Base-by-base conservation (phyloP, 92 coral and sea anemone species). In the Paragorgia papillata region DNA sequence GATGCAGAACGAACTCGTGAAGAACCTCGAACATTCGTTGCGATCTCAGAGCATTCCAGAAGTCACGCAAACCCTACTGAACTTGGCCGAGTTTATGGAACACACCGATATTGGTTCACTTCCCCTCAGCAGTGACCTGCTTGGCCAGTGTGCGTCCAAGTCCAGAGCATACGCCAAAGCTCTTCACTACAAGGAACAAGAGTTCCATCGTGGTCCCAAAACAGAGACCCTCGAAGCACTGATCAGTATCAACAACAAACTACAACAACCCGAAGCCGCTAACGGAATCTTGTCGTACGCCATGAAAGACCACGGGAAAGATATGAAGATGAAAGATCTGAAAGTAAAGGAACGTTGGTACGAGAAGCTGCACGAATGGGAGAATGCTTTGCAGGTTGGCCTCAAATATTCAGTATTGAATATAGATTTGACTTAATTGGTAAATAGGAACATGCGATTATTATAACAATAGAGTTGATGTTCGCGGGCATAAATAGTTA, bases 141-240 rank as follows among this genome's bases (percentile, higher is more conserved):
- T 94, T 1, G 98, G 98, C 6, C 97, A 94, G 62, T 96, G 92
- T 80, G 98, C 98, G 7, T 94, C 97, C 19, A 94, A 89, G 84
- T 94, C 97, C 68, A 89, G 98, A 88, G 98, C 97, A 0, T 94
- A 94, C 28, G 98, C 98, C n/a, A 95, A 95, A 76, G 99, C 99
- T 7, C 86, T 95, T 55, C 99, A 95, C 66, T 95, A 95, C 89
- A 95, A 95, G 76, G 99, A 95, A 57, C 97, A 95, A 27, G 99
- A 95, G 79, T 95, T 95, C 81, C 97, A 95, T 84, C 62, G 94
- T 28, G 87, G 92, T 30, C 97, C 99, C 32, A 95, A 81, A 18
- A 89, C 99, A 0, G 99, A 95, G 74, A 92, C 93, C 5, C 87
- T 95, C 8, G 99, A 95, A 61, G 96, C 99, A 0, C 91, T 94